phyloP scores from a whole-genome alignment of 2,888 invertebrate genomes.

The Athalia rosae region DNA sequence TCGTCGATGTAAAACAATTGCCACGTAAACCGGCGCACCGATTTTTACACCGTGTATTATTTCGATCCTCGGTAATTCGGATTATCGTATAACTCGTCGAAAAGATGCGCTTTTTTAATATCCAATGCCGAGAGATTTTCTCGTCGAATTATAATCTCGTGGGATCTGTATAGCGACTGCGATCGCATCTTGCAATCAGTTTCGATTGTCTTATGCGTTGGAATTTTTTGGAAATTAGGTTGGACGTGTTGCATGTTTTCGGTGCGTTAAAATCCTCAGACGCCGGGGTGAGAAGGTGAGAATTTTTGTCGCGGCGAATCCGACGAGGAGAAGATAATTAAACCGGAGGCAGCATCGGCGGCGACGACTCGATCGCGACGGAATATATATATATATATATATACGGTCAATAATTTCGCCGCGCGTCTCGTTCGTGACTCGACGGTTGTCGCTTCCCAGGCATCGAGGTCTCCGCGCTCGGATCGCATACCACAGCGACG shows the following conservation, averaged over 20 bases:
- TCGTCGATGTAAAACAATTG: conserved; percentile 21
- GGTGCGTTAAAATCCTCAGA: too few relatives aligned
- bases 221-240: too few relatives aligned
- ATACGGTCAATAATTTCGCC: conserved; percentile 28
- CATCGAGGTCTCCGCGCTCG: conserved; percentile 50
- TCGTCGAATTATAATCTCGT: too few relatives aligned
- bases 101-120: neutral
- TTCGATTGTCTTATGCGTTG: too few relatives aligned
- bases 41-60: neutral
- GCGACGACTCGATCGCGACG: neutral
- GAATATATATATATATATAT: neutral
- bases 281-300: too few relatives aligned
- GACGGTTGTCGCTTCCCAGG: conserved; percentile 50
- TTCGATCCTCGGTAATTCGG: neutral
- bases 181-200: too few relatives aligned
- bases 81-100: neutral
- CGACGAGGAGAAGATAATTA: too few relatives aligned
- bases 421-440: conserved; percentile 35
- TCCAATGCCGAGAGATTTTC: too few relatives aligned
- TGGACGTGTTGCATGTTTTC: too few relatives aligned
- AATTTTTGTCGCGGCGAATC: too few relatives aligned
- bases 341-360: too few relatives aligned
- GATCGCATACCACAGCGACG: conserved; percentile 43
- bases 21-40: neutral
- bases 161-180: too few relatives aligned